Evolutionary conservation across 2,113 vertebrate genomes (phyloP), one percentile per base, ranked within the genome.

Genomic region (Lepus timidus): DNA sequence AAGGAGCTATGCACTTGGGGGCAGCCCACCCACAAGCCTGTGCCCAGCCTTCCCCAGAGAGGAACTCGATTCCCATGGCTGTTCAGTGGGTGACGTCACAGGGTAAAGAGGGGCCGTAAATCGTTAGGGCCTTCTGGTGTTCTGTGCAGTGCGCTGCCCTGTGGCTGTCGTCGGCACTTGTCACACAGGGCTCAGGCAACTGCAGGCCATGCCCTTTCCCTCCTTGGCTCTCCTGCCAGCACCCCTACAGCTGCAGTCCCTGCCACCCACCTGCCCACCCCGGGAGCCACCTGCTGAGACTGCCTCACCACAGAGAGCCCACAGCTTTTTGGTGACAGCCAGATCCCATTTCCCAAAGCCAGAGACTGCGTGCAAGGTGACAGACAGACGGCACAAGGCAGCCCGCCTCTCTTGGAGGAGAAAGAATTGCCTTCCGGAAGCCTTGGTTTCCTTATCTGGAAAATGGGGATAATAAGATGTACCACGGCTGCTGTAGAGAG

Each of bases 81-180:
- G 96, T 89, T 98, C 96, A 98, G 97, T 98, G 98, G 98, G 97
- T 98, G 97, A 97, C 97, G 97, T 97, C 97, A 97, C 97, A 96
- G 96, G 97, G 96, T 96, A 96, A 96, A 71, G 80, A 96, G 97
- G 87, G 96, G 97, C 93, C 95, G 96, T 97, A 96, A 96, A 97
- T 98, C 98, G 97, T 96, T 98, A 97, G 97, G 97, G 92, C 94
- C 98, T 97, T 98, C 95, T 78, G 1, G 97, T 96, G 97, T 96
- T 95, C 98, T 96, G 65, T 96, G 73, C 96, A 80, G 94, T 65
- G 96, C 92, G 96, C 91, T 96, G 93, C 96, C 96, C 95, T 97
- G 95, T 75, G 91, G 80, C 96, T 84, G 94, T 88, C 97, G 96
- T 97, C 96, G 97, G 78, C 96, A 81, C 97, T 97, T 93, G 97